Evolutionary conservation across 2,888 invertebrate genomes (phyloP).

Genomic region (Drosophila mercatorum): DNA sequence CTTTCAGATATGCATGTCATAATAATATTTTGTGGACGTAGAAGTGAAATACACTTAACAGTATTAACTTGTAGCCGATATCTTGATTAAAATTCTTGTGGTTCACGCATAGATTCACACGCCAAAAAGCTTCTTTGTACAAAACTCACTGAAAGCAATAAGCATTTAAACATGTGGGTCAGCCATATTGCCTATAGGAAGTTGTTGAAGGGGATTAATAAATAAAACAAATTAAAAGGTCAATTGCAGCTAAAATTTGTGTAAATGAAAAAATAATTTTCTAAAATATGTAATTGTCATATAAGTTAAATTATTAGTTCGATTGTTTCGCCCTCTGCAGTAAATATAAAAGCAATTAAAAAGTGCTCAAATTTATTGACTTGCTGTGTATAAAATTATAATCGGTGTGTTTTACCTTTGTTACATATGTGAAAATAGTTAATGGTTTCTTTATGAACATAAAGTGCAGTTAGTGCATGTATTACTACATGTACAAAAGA

Average conservation of each 20-base stretch:
- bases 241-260: slow-evolving; percentile 14
- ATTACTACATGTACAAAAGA: slow-evolving; percentile 21
- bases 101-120: neutral
- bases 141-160: slow-evolving; percentile 6
- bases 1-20: no score
- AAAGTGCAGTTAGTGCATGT: slow-evolving; percentile 5
- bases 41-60: neutral
- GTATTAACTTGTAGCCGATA: slow-evolving; percentile 13
- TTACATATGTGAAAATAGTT: neutral
- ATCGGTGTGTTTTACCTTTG: slow-evolving; percentile 4
- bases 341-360: slow-evolving; percentile 21
- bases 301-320: neutral
- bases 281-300: neutral
- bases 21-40: no score
- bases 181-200: slow-evolving; percentile 56
- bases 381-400: slow-evolving; percentile 22
- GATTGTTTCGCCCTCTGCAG: neutral
- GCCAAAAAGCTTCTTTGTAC: slow-evolving; percentile 13
- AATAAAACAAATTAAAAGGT: slow-evolving; percentile 46
- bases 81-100: slow-evolving; percentile 4
- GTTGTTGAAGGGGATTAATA: slow-evolving; percentile 52
- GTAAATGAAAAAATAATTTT: slow-evolving; percentile 33
- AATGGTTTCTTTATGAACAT: neutral
- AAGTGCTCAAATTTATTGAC: slow-evolving; percentile 36
- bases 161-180: slow-evolving; percentile 35